Conservation (phyloP, 2,888 invertebrate genomes). For the Microplitis deprimator region DNA sequence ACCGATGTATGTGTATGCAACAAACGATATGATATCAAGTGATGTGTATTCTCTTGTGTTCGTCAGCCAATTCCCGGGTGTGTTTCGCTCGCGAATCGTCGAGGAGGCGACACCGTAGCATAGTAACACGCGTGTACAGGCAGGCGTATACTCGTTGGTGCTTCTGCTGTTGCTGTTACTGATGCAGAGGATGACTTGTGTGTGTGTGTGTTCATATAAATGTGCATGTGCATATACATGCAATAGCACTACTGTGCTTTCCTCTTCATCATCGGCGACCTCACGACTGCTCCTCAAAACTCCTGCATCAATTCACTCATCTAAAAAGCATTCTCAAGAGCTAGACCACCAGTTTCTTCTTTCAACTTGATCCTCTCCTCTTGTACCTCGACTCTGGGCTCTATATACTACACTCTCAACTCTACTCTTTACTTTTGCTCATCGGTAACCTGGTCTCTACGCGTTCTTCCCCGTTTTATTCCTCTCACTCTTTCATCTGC, state of each 20-base stretch:
- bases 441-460: slow-evolving; percentile 32
- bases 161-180: background rate
- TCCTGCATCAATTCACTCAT: slow-evolving; percentile 70
- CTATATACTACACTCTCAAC: slow-evolving; percentile 66
- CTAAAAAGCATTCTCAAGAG: slow-evolving; percentile 61
- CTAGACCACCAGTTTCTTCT: slow-evolving; percentile 41
- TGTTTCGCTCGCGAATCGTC: slow-evolving; percentile 22
- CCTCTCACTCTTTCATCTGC: background rate
- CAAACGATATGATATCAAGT: background rate
- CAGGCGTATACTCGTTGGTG: background rate
- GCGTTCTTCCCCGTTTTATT: slow-evolving; percentile 10
- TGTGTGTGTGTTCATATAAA: background rate
- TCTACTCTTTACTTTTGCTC: slow-evolving; percentile 33
- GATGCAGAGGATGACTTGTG: slow-evolving; percentile 32
- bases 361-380: slow-evolving; percentile 65
- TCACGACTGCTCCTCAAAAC: slow-evolving; percentile 7
- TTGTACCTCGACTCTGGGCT: slow-evolving; percentile 71
- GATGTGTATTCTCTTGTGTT: slow-evolving; percentile 1
- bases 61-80: background rate
- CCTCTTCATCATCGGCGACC: background rate
- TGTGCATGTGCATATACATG: background rate
- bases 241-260: slow-evolving; percentile 13
- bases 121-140: slow-evolving; percentile 63
- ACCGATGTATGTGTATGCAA: slow-evolving; percentile 8
- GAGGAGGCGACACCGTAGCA: slow-evolving; percentile 65